Percentiles rank a stretch among this genome's conserved stretches.
Conservation (phyloP, 1,140 invertebrate genomes). For the Cyclargus thomasi region DNA sequence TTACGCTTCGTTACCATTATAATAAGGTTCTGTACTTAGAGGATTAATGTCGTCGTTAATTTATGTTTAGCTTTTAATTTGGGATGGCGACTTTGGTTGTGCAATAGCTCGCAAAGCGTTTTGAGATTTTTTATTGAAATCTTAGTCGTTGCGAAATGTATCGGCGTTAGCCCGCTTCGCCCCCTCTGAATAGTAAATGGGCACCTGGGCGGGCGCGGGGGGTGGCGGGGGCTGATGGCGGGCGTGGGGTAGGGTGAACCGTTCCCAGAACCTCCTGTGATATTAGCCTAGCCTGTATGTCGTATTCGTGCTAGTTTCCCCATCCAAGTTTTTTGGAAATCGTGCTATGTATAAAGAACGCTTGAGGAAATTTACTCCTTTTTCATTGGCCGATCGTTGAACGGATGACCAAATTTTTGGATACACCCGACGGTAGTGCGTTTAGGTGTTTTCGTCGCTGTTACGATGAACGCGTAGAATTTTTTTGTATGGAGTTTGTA, state of each 20-base stretch:
- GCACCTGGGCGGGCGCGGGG: slow-evolving; percentile 42
- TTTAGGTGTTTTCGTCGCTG: slow-evolving; percentile 51
- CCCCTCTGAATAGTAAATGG: slow-evolving; percentile 69
- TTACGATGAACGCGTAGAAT: slow-evolving; percentile 45
- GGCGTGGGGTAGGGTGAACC: slow-evolving; percentile 35
- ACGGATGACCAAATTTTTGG: slow-evolving; percentile 61
- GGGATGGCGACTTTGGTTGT: slow-evolving; percentile 42
- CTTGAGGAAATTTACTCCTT: slow-evolving; percentile 51
- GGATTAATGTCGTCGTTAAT: slow-evolving; percentile 44
- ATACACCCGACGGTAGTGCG: slow-evolving; percentile 50
- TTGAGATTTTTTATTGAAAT: slow-evolving; percentile 60
- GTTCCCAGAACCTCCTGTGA: slow-evolving; percentile 72
- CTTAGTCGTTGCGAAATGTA: slow-evolving; percentile 70
- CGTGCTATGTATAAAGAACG: slow-evolving; percentile 61
- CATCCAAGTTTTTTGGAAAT: slow-evolving; percentile 59
- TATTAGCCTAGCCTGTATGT: slow-evolving; percentile 73
- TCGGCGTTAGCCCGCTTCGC: slow-evolving; percentile 57
- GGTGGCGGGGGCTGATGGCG: slow-evolving; percentile 27
- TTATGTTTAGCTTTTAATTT: slow-evolving; percentile 48
- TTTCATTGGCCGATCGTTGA: slow-evolving; percentile 58
- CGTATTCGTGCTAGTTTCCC: slow-evolving; percentile 71
- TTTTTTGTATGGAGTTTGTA: slow-evolving; percentile 62
- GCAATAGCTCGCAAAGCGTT: slow-evolving; percentile 45
- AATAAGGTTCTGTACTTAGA: slow-evolving; percentile 35
- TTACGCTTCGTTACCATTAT: slow-evolving; percentile 66